Evolutionary conservation across 2,113 vertebrate genomes (phyloP).

Genomic region (Anhinga anhinga): DNA sequence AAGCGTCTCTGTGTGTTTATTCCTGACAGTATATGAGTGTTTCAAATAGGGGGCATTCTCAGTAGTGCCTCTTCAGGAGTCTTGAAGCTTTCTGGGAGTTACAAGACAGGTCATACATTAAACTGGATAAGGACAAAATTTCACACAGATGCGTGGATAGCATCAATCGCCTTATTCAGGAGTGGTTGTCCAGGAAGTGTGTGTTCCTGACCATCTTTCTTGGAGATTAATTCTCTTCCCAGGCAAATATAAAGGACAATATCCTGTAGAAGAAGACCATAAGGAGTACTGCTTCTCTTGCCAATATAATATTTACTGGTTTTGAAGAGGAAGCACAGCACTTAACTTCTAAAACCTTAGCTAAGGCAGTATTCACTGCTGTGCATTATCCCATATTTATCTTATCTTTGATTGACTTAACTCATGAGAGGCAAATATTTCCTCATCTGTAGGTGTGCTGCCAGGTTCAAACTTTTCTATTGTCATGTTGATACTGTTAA

Average conservation of each 20-base stretch:
- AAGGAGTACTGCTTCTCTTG: not conserved
- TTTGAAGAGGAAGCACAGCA: not conserved
- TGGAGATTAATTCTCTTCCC: not conserved
- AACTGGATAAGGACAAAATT: not conserved
- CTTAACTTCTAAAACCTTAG: not conserved
- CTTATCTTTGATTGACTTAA: not conserved
- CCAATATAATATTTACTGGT: not conserved
- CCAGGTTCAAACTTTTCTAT: not conserved
- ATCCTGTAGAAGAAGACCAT: not conserved
- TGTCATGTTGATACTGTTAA: not conserved
- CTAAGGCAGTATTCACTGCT: not conserved
- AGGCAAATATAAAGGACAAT: not conserved
- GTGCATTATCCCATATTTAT: not conserved
- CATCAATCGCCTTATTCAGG: not conserved
- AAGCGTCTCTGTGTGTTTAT: not conserved
- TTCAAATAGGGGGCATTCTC: not conserved
- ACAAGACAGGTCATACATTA: not conserved
- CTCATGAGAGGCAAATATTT: not conserved
- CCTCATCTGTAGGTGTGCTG: not conserved
- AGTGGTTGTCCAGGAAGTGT: not conserved
- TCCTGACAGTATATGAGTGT: not conserved
- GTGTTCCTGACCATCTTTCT: not conserved
- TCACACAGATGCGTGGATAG: not conserved
- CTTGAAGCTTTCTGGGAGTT: not conserved
- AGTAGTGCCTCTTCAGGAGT: not conserved